These are phyloP conservation scores for Philopedon plagiatum DNA, from an alignment of 2,888 invertebrate genomes.

Conservation along the genomic window DNA sequence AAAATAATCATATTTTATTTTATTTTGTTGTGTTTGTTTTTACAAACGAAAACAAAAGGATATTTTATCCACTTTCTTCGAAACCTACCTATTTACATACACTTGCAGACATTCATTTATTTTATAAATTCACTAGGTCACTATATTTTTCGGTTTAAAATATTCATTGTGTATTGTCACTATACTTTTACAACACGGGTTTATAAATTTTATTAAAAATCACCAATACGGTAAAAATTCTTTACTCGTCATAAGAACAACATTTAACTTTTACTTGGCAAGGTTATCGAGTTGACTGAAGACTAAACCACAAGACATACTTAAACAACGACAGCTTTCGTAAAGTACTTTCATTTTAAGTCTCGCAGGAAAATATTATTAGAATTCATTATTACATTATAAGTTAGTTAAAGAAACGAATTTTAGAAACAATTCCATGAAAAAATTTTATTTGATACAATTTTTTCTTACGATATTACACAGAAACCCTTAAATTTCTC, in stretches of 20 bases:
- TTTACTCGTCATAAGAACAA: background rate
- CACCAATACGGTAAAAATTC: background rate
- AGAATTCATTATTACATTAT: too few species aligned
- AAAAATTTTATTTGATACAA: too few species aligned
- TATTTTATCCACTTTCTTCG: constrained; percentile 14
- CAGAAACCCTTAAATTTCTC: too few species aligned
- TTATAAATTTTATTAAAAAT: background rate
- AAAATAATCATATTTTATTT: too few species aligned
- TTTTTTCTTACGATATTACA: too few species aligned
- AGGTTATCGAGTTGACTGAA: constrained; percentile 35
- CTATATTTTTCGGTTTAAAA: background rate
- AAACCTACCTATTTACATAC: background rate
- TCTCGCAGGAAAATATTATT: background rate
- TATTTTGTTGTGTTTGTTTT: too few species aligned
- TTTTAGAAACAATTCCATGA: too few species aligned
- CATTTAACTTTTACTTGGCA: constrained; percentile 41
- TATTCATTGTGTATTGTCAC: too few species aligned
- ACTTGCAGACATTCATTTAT: too few species aligned
- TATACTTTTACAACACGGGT: background rate
- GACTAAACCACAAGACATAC: constrained; percentile 34
- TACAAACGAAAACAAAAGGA: too few species aligned
- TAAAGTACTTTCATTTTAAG: constrained; percentile 14
- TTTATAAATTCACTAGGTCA: background rate
- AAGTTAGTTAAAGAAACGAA: too few species aligned
- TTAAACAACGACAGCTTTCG: constrained; percentile 26